Evolutionary conservation across 2,113 vertebrate genomes (phyloP).

Genomic region (Hucho hucho): DNA sequence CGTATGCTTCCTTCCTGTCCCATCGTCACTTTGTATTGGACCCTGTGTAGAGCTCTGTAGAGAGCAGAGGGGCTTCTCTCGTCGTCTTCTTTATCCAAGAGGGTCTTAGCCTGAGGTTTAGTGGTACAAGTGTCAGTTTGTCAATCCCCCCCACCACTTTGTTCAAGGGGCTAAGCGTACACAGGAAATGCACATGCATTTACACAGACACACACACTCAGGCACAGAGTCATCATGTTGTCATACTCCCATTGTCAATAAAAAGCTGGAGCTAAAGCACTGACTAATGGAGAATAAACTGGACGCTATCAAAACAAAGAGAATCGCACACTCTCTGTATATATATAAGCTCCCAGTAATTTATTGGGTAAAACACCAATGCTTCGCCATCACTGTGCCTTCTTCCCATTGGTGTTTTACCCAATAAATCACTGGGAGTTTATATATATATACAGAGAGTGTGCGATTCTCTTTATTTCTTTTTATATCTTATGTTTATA

Average conservation of each 20-base stretch:
- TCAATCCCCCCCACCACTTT: slow-evolving; percentile 32
- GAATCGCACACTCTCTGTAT: no score
- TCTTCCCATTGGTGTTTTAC: no score
- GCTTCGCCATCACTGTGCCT: no score
- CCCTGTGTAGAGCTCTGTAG: slow-evolving; percentile 29
- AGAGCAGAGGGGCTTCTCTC: slow-evolving; percentile 53
- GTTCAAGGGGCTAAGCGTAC: slow-evolving; percentile 35
- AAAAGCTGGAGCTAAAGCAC: no score
- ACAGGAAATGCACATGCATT: slow-evolving; percentile 10
- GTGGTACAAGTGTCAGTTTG: slow-evolving; percentile 51
- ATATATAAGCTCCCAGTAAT: no score
- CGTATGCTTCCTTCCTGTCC: slow-evolving; percentile 49
- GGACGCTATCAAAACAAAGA: no score
- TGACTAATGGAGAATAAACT: no score
- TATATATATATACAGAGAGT: no score
- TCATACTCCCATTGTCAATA: slow-evolving; percentile 6
- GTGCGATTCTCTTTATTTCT: no score
- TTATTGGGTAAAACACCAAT: no score
- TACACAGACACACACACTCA: neutral
- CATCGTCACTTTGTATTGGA: slow-evolving; percentile 52
- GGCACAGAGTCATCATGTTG: slow-evolving; percentile 17
- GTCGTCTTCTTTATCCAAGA: slow-evolving; percentile 39
- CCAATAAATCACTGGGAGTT: no score
- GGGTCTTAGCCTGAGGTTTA: slow-evolving; percentile 40
- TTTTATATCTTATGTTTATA: no score